Conservation (phyloP, 1,140 invertebrate species). For the Cryptotermes secundus region DNA sequence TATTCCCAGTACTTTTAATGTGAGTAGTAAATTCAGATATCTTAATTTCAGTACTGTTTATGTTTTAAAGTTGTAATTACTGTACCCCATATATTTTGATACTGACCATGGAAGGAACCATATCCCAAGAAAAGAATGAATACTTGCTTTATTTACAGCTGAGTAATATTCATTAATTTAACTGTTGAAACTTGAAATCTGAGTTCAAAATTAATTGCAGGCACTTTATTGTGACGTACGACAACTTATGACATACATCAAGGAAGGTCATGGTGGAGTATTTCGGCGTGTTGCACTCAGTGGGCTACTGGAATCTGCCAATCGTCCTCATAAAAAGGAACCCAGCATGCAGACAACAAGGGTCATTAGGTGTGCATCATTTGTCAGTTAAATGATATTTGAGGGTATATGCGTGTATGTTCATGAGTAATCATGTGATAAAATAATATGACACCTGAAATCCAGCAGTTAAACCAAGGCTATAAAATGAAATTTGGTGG, state of each 20-base stretch:
- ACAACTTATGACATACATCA: conserved; percentile 89
- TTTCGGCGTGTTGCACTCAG: conserved; percentile 90
- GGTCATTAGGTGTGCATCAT: conserved; percentile 68
- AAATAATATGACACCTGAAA: not conserved
- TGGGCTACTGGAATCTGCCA: conserved; percentile 83
- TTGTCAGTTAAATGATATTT: not conserved
- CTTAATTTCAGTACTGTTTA: no score
- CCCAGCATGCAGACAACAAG: conserved; percentile 74
- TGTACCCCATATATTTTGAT: no score
- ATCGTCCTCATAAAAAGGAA: conserved; percentile 70
- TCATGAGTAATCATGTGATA: not conserved
- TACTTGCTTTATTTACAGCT: no score
- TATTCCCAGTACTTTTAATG: no score
- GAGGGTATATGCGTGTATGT: not conserved
- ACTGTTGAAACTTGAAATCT: no score
- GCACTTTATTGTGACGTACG: conserved; percentile 89
- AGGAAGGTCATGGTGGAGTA: conserved; percentile 93
- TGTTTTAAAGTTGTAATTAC: no score
- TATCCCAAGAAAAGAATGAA: no score
- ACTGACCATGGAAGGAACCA: no score
- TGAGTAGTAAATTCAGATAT: no score
- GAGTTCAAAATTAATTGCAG: conserved; percentile 50
- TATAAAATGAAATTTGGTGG: not conserved
- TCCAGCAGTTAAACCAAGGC: not conserved
- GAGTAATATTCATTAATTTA: no score